phyloP scores from a whole-genome alignment of 64 coral and sea anemone species.

The Porites australiensis region DNA sequence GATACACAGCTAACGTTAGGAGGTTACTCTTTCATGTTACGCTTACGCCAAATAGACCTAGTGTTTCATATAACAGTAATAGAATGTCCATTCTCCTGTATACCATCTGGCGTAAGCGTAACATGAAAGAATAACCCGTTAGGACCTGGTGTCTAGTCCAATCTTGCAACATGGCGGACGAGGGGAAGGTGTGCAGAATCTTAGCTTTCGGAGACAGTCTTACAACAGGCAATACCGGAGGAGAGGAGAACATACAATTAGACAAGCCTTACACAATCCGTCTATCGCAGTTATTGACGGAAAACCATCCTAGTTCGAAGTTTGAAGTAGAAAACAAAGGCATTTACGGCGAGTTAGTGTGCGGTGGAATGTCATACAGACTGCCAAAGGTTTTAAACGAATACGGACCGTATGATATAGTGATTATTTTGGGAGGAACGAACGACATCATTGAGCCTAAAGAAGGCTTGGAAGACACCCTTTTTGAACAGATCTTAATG shows the following conservation, averaged over 20 bases:
- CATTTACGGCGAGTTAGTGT: constrained; percentile 72
- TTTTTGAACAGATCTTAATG: constrained; percentile 61
- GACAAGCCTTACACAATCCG: constrained; percentile 68
- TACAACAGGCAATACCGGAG: constrained; percentile 78
- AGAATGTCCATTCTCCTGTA: too few relatives aligned
- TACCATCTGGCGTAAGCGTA: too few relatives aligned
- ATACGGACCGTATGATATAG: constrained; percentile 67
- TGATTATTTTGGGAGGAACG: constrained; percentile 88
- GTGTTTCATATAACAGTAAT: too few relatives aligned
- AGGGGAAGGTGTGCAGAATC: constrained; percentile 24
- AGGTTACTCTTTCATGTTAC: too few relatives aligned
- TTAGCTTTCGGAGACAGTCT: constrained; percentile 93
- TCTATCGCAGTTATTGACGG: constrained; percentile 59
- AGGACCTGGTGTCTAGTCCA: not conserved
- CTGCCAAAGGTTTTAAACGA: constrained; percentile 51
- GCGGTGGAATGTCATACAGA: constrained; percentile 71
- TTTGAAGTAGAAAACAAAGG: constrained; percentile 83
- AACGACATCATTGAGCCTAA: constrained; percentile 80
- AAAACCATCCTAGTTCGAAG: not conserved
- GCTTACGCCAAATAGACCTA: too few relatives aligned
- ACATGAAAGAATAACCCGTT: too few relatives aligned
- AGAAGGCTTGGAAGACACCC: constrained; percentile 54
- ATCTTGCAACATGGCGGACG: constrained; percentile 17
- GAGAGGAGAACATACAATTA: constrained; percentile 46
- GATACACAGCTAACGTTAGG: not conserved